Evolutionary conservation across 2,888 invertebrate genomes (phyloP), one percentile per base, ranked within the genome.

Genomic region (Xestia sexstrigata): DNA sequence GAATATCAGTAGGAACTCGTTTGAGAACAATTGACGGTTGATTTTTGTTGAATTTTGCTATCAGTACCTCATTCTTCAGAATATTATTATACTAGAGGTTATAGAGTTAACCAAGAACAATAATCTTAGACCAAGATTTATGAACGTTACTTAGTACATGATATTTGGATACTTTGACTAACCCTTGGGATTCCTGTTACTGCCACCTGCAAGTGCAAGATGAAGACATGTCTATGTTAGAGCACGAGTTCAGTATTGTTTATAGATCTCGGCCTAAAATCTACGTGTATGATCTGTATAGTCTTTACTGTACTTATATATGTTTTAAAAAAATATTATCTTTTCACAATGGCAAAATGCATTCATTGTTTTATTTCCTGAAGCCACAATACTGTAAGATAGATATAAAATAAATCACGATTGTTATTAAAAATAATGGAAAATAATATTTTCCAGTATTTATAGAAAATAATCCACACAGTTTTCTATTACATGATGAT

Each of bases 351-450:
- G n/a, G n/a, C 17, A 9, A n/a, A 35, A 35, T 58, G n/a, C 35
- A 74, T 35, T 71, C 3, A 74, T 52, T 63, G 23, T 45, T 6
- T 70, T 23, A 63, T n/a, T 17, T 49, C 39, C 20, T 58, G 47
- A 42, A 71, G n/a, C 39, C 17, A 55, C 11, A 39, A 63, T 20
- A 26, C 26, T 70, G 2, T 17, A 47, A 17, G 13, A 23, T 8
- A 60, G 13, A 60, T 23, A 58, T 26, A 75, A 45, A 52, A 63
- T 39, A 23, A 65, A 76, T 17, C 7, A 6, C 8, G 4, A 30
- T 23, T 77, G 17, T 55, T 39, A 39, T 35, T 23, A 52, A 77
- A 11, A n/a, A 49, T 52, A 45, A 45, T 68, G 7, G 35, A 47
- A 60, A 47, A 20, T 23, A 23, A 30, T 42, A 49, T 42, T 65